Conservation (phyloP, 2,888 invertebrate species). For the Lithodes maja region DNA sequence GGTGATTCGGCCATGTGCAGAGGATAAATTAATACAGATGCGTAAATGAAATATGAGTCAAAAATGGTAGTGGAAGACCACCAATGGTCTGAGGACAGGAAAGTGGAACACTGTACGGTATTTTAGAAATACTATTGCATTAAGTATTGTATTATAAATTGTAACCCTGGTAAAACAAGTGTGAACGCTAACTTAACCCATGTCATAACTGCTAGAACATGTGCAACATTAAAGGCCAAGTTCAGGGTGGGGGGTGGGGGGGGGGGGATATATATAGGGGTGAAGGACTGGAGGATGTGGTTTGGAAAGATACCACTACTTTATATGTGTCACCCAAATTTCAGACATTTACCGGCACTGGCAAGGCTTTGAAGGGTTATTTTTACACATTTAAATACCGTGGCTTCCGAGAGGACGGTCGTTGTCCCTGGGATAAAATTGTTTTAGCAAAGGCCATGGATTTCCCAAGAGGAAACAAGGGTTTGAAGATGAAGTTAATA, state of each 20-base stretch:
- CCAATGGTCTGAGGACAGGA: not conserved
- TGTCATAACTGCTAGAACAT: no score
- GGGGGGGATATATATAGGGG: no score
- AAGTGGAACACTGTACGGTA: not conserved
- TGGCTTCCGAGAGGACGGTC: no score
- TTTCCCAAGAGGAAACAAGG: not conserved
- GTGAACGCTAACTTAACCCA: not conserved
- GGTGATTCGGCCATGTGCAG: not conserved
- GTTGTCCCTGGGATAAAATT: not conserved
- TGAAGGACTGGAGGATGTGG: no score
- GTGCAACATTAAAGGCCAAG: no score
- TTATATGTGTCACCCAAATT: no score
- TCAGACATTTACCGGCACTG: no score
- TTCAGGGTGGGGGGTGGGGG: no score
- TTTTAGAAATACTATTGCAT: not conserved
- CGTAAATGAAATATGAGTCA: not conserved
- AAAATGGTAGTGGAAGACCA: not conserved
- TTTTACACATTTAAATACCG: no score
- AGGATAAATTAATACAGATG: not conserved
- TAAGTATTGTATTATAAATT: not conserved
- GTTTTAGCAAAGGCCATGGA: not conserved
- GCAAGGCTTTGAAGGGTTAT: no score
- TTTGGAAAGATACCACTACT: no score
- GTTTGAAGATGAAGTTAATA: not conserved
- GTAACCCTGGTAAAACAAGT: not conserved